Evolutionary conservation across 2,888 invertebrate species (phyloP).

Genomic region (Acanthoscelides obtectus): DNA sequence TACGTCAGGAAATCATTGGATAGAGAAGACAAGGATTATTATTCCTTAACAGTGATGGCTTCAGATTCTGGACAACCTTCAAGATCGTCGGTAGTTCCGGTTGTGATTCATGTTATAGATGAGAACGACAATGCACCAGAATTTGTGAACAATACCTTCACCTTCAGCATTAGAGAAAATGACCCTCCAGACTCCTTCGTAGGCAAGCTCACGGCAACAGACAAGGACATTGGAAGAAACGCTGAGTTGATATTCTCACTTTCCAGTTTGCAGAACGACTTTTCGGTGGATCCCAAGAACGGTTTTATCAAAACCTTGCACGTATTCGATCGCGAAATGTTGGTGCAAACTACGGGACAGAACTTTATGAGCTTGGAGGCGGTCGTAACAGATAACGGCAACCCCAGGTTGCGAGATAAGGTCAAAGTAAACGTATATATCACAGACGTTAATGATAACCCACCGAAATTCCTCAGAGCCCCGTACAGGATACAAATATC

Average conservation of each 20-base stretch:
- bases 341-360: slow-evolving; percentile 72
- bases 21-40: slow-evolving; percentile 87
- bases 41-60: slow-evolving; percentile 80
- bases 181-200: slow-evolving; percentile 86
- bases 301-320: slow-evolving; percentile 85
- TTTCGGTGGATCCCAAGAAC: slow-evolving; percentile 82
- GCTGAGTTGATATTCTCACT: slow-evolving; percentile 85
- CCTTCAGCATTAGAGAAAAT: slow-evolving; percentile 85
- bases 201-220: slow-evolving; percentile 84
- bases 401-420: slow-evolving; percentile 70
- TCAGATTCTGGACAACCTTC: slow-evolving; percentile 74
- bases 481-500: slow-evolving; percentile 87
- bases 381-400: slow-evolving; percentile 81
- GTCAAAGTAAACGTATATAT: slow-evolving; percentile 84
- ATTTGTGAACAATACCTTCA: slow-evolving; percentile 87
- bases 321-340: slow-evolving; percentile 83
- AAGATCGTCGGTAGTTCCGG: slow-evolving; percentile 80
- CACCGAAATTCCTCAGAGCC: slow-evolving; percentile 75
- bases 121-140: slow-evolving; percentile 95
- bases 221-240: slow-evolving; percentile 85
- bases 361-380: slow-evolving; percentile 82
- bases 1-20: slow-evolving; percentile 84
- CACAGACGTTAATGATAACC: slow-evolving; percentile 88
- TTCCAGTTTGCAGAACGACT: slow-evolving; percentile 70
- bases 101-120: slow-evolving; percentile 90